Percentiles rank a stretch among this genome's conserved stretches.
Evolutionary conservation across 2,888 invertebrate species (phyloP).

Genomic region (Epirrhoe alternata): DNA sequence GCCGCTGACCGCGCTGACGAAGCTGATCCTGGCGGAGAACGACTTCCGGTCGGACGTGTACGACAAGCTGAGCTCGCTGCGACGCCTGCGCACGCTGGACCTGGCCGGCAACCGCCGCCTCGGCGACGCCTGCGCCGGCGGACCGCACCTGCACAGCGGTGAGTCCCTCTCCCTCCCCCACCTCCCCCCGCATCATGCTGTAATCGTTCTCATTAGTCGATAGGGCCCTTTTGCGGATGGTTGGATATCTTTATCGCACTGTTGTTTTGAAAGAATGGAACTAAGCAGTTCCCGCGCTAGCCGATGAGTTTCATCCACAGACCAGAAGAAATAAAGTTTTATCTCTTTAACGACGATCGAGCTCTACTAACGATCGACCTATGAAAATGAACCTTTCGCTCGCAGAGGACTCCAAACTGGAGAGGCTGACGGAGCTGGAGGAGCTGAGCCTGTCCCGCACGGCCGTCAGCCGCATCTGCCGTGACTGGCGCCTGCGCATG

Average conservation of each 20-base stretch:
- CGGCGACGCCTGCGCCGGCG: constrained; percentile 46
- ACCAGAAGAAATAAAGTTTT: no score
- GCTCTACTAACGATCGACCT: no score
- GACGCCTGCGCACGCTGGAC: constrained; percentile 37
- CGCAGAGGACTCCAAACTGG: constrained; percentile 27
- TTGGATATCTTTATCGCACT: no score
- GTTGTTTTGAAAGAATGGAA: no score
- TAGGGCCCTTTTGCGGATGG: no score
- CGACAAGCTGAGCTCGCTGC: constrained; percentile 33
- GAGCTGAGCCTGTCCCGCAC: constrained; percentile 21
- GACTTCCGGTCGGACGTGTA: constrained; percentile 33
- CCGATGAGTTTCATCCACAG: no score
- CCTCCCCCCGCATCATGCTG: not conserved
- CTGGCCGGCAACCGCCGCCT: constrained; percentile 47
- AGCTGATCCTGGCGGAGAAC: constrained; percentile 48
- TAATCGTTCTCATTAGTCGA: no score
- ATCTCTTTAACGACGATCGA: no score
- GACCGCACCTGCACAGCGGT: constrained; percentile 13
- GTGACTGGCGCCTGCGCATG: constrained; percentile 40
- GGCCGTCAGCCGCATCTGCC: constrained; percentile 32
- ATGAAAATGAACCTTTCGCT: not conserved
- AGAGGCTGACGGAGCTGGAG: constrained; percentile 1
- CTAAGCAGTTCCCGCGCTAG: no score
- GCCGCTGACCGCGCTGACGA: constrained; percentile 31
- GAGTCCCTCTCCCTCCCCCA: not conserved